A percentile compares a stretch with the other conserved stretches of the same genome.
phyloP scores from a whole-genome alignment of 2,113 vertebrate genomes.

The Antechinus stuartii region DNA sequence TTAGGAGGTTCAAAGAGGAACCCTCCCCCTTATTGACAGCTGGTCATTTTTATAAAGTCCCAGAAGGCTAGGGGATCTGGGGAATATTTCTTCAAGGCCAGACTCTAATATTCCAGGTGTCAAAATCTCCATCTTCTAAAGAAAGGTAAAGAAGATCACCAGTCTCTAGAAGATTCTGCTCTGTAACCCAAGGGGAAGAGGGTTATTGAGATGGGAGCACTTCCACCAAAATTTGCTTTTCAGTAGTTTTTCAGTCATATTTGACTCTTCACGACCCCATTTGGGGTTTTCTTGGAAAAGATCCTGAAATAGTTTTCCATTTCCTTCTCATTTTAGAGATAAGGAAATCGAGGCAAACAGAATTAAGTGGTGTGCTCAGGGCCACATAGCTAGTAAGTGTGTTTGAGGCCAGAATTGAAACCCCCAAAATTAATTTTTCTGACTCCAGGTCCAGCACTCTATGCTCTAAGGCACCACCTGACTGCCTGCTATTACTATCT shows the following conservation, averaged over 20 bases:
- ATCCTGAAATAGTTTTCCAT: no score
- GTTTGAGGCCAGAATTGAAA: no score
- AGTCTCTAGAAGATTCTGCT: no score
- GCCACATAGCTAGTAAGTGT: no score
- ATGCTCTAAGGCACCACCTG: neutral
- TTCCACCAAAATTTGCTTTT: neutral
- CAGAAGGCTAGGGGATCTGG: neutral
- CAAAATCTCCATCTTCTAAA: neutral
- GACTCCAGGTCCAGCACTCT: neutral
- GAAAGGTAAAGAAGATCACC: neutral
- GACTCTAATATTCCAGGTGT: neutral
- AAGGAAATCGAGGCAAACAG: neutral
- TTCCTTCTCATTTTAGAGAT: neutral
- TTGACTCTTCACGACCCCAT: neutral
- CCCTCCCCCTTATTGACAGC: neutral
- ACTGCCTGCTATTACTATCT: neutral
- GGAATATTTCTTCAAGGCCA: neutral
- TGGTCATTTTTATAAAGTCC: neutral
- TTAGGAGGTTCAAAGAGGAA: neutral
- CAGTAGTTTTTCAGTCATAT: neutral
- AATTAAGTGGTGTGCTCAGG: neutral
- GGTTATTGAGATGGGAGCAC: no score
- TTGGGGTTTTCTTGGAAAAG: no score
- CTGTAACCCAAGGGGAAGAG: neutral
- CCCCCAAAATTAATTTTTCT: neutral